Base-by-base conservation (phyloP, 2,797 vertebrate species). In the Diplodus sargus region DNA sequence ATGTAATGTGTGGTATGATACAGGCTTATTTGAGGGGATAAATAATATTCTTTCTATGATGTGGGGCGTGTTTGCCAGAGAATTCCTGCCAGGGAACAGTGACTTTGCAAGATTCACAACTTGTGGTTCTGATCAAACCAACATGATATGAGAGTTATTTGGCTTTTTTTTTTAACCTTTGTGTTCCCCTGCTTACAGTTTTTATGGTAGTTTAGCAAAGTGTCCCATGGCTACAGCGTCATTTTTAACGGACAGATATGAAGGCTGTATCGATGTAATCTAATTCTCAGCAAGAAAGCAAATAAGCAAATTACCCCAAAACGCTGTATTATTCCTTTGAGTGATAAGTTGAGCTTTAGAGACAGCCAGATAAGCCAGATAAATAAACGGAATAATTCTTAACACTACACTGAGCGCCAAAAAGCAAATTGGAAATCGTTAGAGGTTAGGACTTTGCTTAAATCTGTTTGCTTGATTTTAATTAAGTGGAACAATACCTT, bases 401-500 rank as follows among this genome's bases (percentile, higher is more conserved):
- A 80, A 78, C 57, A 65, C 53, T 17, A 62, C 59, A 48, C 56
- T n/a, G 64, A 81, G 78, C 82, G 59, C 47, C 59, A 76, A 69
- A 81, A 85, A 52, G 23, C 61, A 49, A 74, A 84, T 56, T 71
- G 65, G 66, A 85, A 85, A 78, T 83, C 30, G 6, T 85, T 84
- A 67, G 73, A 76, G 64, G 75, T 81, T 61, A 53, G 18, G 59
- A 74, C 58, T 76, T 78, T 66, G 68, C 43, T 70, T 30, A 62
- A 86, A 87, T 61, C 60, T 82, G 73, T 85, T 65, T 72, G 78
- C 70, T 70, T 85, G 60, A 76, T 86, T 82, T 71, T 69, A 80
- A 87, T 86, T 58, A 86, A 78, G 67, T 53, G 58, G 56, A 76
- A 81, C 71, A 82, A 78, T 91, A 94, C 94, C 93, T 94, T 84